Evolutionary conservation across 2,888 invertebrate genomes (phyloP).

Genomic region (Panopea generosa): DNA sequence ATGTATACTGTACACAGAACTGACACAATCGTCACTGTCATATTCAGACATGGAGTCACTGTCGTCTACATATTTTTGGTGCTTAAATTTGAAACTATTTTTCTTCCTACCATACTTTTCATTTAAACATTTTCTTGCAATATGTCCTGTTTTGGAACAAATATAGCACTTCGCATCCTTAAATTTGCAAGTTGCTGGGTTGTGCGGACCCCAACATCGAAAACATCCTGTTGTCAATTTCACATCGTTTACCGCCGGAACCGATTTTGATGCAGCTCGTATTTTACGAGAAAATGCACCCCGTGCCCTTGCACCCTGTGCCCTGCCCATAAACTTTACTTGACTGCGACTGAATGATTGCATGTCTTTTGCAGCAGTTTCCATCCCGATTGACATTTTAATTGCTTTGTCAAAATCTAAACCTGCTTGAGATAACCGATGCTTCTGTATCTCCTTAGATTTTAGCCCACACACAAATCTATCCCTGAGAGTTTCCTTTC

Average conservation of each 20-base stretch:
- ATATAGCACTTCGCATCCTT: constrained; percentile 29
- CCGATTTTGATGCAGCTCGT: too few relatives aligned
- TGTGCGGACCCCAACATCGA: constrained; percentile 24
- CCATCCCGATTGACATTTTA: constrained; percentile 22
- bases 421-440: constrained; percentile 12
- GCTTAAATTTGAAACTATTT: too few relatives aligned
- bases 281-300: too few relatives aligned
- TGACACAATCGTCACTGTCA: not conserved
- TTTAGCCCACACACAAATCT: constrained; percentile 29
- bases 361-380: constrained; percentile 30
- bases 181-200: constrained; percentile 5
- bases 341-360: not conserved
- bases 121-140: constrained; percentile 13
- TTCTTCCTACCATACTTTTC: not conserved
- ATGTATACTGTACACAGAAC: not conserved
- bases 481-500: constrained; percentile 30
- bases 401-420: constrained; percentile 6
- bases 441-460: constrained; percentile 24
- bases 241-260: too few relatives aligned
- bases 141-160: constrained; percentile 26
- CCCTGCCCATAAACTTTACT: not conserved
- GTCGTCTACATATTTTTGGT: not conserved
- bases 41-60: not conserved
- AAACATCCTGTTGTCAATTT: constrained; percentile 1
- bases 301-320: too few relatives aligned